These are phyloP conservation scores for Trisateles emortualis DNA, from an alignment of 2,888 invertebrate genomes.

Conservation along the genomic window DNA sequence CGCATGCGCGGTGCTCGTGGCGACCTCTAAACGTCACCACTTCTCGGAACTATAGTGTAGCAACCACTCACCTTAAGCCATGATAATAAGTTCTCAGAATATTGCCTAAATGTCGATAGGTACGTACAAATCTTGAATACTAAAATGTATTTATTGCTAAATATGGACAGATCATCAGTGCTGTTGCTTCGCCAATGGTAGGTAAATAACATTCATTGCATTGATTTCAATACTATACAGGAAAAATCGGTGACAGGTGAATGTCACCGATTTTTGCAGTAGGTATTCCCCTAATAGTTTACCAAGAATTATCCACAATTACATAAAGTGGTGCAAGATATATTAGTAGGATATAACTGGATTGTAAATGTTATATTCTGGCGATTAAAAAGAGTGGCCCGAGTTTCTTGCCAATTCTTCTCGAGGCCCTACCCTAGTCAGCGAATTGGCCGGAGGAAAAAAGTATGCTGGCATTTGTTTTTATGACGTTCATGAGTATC, in stretches of 20 bases:
- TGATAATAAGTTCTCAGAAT: constrained; percentile 44
- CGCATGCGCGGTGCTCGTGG: constrained; percentile 20
- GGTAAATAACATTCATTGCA: background rate
- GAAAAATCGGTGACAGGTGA: too few species aligned
- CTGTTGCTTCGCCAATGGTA: background rate
- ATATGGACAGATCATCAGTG: background rate
- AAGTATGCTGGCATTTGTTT: too few species aligned
- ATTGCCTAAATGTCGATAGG: constrained; percentile 36
- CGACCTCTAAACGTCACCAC: constrained; percentile 47
- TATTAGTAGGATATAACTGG: too few species aligned
- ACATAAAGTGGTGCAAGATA: too few species aligned
- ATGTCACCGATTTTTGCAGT: too few species aligned
- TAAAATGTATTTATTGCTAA: constrained; percentile 5
- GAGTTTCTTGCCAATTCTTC: too few species aligned
- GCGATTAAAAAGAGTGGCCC: too few species aligned
- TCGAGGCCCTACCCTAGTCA: too few species aligned
- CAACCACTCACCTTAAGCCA: constrained; percentile 28
- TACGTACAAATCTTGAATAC: constrained; percentile 8
- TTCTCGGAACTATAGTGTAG: constrained; percentile 46
- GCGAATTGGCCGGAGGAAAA: too few species aligned
- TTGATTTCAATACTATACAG: too few species aligned
- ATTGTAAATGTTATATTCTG: too few species aligned
- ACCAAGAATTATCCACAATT: background rate
- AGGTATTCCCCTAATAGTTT: background rate
- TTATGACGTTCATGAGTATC: too few species aligned